These are phyloP conservation scores for Ciconia boyciana DNA, from an alignment of 2,113 vertebrate species.

Conservation along the genomic window DNA sequence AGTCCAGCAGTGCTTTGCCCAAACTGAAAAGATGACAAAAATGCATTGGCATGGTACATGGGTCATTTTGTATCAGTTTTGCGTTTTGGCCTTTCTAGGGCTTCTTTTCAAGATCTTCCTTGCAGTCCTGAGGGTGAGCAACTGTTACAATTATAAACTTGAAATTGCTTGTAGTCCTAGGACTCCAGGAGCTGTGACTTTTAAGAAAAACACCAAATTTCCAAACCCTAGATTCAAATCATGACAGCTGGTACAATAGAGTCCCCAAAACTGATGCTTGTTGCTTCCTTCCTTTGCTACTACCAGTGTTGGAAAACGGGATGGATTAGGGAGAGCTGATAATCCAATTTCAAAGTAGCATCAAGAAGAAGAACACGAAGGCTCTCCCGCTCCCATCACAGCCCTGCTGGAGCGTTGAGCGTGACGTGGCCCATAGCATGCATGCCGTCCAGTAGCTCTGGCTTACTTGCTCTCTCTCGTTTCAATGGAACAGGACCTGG, in stretches of 20 bases:
- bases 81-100: not conserved
- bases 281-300: not conserved
- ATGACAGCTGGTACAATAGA: not conserved
- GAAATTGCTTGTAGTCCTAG: not conserved
- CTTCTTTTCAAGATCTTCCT: not conserved
- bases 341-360: not conserved
- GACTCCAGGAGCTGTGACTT: not conserved
- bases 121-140: not conserved
- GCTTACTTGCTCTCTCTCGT: not conserved
- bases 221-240: not conserved
- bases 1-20: not conserved
- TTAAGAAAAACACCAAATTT: not conserved
- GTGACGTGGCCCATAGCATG: fast-evolving
- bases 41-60: fast-evolving
- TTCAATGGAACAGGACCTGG: not conserved
- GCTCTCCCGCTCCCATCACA: not conserved
- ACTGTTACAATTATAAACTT: not conserved
- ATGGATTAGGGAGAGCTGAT: not conserved
- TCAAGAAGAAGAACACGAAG: not conserved
- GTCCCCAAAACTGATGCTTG: not conserved
- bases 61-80: not conserved
- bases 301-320: not conserved
- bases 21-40: not conserved
- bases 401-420: not conserved
- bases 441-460: not conserved